Evolutionary conservation across 2,888 invertebrate species (phyloP).

Genomic region (Tuberolachnus salignus): DNA sequence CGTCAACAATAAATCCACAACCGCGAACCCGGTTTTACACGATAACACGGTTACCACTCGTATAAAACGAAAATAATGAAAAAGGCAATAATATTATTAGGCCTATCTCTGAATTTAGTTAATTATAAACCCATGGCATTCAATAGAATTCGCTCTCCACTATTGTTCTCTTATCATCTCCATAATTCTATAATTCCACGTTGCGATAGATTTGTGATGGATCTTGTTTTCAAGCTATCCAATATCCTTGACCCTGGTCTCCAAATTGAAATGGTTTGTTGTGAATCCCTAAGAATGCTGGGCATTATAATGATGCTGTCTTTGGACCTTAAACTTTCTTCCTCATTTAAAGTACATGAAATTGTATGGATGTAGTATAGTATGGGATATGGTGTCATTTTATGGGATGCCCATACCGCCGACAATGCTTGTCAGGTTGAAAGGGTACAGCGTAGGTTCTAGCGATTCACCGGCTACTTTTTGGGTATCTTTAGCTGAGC

Average conservation of each 20-base stretch:
- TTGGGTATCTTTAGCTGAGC: neutral
- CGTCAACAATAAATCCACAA: no score
- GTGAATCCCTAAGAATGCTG: neutral
- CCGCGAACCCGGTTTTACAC: no score
- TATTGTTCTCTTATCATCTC: neutral
- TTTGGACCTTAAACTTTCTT: neutral
- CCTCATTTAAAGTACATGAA: neutral
- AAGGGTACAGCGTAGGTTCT: neutral
- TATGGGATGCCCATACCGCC: neutral
- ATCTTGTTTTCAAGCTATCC: neutral
- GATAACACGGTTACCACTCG: no score
- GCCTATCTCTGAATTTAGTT: neutral
- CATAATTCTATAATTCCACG: neutral
- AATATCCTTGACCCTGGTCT: neutral
- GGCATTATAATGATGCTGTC: no score
- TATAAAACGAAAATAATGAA: no score
- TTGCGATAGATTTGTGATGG: neutral
- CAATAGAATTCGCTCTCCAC: neutral
- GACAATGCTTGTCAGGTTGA: neutral
- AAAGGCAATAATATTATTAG: no score
- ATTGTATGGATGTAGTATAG: no score
- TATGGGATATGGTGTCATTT: neutral
- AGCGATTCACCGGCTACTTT: neutral
- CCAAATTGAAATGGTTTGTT: neutral
- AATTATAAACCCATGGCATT: neutral